Evolutionary conservation across 2,888 invertebrate genomes (phyloP).

Genomic region (Antheraea yamamai): DNA sequence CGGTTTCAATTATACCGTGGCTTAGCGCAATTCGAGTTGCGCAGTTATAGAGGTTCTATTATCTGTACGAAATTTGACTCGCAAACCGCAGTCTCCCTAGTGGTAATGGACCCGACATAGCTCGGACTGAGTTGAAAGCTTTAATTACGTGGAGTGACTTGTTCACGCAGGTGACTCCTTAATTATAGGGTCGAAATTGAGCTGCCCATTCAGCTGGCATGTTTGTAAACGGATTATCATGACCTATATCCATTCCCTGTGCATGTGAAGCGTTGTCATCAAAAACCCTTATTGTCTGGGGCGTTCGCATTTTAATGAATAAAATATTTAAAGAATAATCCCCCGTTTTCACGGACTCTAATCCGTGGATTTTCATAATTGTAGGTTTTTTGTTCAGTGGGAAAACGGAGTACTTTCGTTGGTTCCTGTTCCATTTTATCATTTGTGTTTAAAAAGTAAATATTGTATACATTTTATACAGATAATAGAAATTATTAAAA

Average conservation of each 20-base stretch:
- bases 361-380: slow-evolving; percentile 8
- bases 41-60: slow-evolving; percentile 69
- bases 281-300: slow-evolving; percentile 34
- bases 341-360: background rate
- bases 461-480: background rate
- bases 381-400: background rate
- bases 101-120: slow-evolving; percentile 69
- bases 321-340: slow-evolving; percentile 19
- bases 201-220: slow-evolving; percentile 77
- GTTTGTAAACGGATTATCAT: slow-evolving; percentile 75
- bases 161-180: slow-evolving; percentile 81
- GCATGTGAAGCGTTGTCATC: slow-evolving; percentile 35
- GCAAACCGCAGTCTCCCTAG: slow-evolving; percentile 67
- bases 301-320: slow-evolving; percentile 29
- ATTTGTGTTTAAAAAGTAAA: background rate
- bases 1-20: slow-evolving; percentile 73
- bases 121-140: slow-evolving; percentile 76
- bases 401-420: background rate
- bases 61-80: slow-evolving; percentile 78
- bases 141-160: slow-evolving; percentile 78
- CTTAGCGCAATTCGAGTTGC: slow-evolving; percentile 66
- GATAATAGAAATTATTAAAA: background rate
- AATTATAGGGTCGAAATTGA: slow-evolving; percentile 76
- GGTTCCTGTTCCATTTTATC: background rate
- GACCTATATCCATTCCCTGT: slow-evolving; percentile 55